Conservation (phyloP, 2,888 invertebrate genomes). For the Athrips mouffetella region DNA sequence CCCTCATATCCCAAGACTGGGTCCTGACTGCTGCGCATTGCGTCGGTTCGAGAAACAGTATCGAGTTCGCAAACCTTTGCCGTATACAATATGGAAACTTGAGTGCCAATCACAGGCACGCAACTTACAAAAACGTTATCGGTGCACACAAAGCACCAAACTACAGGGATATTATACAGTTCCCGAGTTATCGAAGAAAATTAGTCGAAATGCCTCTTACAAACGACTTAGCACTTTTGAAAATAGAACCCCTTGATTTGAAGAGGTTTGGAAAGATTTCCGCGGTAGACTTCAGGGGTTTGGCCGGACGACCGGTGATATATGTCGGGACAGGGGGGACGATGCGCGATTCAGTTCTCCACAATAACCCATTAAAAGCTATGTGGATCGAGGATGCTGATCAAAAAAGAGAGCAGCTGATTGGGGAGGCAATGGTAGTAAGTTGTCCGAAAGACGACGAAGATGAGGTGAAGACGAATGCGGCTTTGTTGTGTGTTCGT, state of each 20-base stretch:
- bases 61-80: background rate
- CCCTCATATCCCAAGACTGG: background rate
- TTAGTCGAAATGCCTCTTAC: background rate
- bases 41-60: no score
- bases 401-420: background rate
- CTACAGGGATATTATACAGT: background rate
- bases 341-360: background rate
- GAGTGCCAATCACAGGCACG: background rate
- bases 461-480: background rate
- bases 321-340: background rate
- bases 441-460: background rate
- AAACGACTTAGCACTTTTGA: background rate
- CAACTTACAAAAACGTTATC: background rate
- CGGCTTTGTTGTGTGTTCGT: background rate
- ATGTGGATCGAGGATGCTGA: background rate
- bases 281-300: background rate
- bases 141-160: background rate
- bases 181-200: background rate
- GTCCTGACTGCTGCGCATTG: slow-evolving; percentile 1
- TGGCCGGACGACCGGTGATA: background rate
- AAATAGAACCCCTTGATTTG: background rate
- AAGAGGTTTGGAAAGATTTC: background rate
- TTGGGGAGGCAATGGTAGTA: background rate
- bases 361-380: no score
- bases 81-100: background rate